These are phyloP conservation scores for Eupithecia abbreviata DNA, from an alignment of 2,888 invertebrate species.

Conservation along the genomic window DNA sequence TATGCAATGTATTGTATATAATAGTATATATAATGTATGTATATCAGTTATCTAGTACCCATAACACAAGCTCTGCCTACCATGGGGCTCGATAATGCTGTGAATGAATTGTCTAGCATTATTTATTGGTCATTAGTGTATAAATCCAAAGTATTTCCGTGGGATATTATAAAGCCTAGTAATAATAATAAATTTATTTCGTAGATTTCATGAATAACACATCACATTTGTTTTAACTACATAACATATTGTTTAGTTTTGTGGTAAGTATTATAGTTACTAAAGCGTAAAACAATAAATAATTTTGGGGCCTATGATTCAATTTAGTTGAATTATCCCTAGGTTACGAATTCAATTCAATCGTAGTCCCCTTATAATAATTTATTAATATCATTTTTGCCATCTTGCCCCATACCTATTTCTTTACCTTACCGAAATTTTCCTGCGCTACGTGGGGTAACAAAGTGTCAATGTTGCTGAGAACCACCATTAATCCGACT, in stretches of 20 bases:
- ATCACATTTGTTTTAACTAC: no score
- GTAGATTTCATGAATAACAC: no score
- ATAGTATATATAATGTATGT: no score
- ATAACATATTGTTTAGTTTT: no score
- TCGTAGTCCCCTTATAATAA: slow-evolving; percentile 6
- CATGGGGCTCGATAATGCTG: no score
- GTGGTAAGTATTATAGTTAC: background rate
- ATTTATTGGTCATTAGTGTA: background rate
- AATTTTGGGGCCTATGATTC: background rate
- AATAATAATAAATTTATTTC: no score
- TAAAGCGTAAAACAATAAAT: background rate
- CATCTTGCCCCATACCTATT: background rate
- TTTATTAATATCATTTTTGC: slow-evolving; percentile 6
- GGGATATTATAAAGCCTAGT: background rate
- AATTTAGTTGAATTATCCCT: background rate
- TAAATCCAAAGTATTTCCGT: background rate
- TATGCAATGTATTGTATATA: no score
- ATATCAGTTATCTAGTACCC: no score
- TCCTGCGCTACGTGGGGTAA: slow-evolving; percentile 24
- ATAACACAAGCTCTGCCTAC: no score
- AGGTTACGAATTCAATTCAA: background rate
- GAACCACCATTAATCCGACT: slow-evolving; percentile 54
- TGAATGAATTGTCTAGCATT: no score
- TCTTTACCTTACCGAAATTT: slow-evolving; percentile 8
- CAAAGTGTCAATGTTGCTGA: slow-evolving; percentile 54